Conservation (phyloP, 1,140 invertebrate species). For the Bathynomus jamesi region DNA sequence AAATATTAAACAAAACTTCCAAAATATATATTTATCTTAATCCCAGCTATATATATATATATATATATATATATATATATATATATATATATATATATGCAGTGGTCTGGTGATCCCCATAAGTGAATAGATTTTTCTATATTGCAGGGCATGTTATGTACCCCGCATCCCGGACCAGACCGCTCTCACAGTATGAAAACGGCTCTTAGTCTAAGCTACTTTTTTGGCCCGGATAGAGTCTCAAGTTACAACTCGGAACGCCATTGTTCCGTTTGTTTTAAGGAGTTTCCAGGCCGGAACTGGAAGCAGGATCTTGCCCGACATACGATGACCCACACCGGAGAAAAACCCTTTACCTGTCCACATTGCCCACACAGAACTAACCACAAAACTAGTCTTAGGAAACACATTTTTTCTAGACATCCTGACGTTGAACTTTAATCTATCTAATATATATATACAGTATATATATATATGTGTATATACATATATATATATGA, state of each 20-base stretch:
- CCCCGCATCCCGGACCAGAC: not conserved
- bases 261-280: not conserved
- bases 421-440: slow-evolving; percentile 5
- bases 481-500: not conserved
- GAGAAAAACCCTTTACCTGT: slow-evolving; percentile 19
- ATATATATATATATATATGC: slow-evolving; percentile 13
- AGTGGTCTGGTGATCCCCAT: too few species aligned
- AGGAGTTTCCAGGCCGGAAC: not conserved
- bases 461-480: not conserved
- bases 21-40: not conserved
- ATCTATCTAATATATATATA: not conserved
- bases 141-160: not conserved
- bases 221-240: not conserved
- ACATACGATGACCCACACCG: slow-evolving; percentile 8
- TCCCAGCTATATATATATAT: not conserved
- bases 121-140: not conserved
- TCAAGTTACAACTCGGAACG: not conserved
- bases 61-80: slow-evolving; percentile 5
- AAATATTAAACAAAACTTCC: too few species aligned
- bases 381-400: slow-evolving; percentile 5
- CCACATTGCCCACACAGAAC: slow-evolving; percentile 13
- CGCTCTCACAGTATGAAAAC: not conserved
- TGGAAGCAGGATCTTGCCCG: not conserved
- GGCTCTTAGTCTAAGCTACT: not conserved
- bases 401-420: slow-evolving; percentile 8